A percentile compares a stretch with the other conserved stretches of the same genome.
Evolutionary conservation across 37 sponge, comb jelly and placozoan species (phyloP).

Genomic region (Bolinopsis microptera): DNA sequence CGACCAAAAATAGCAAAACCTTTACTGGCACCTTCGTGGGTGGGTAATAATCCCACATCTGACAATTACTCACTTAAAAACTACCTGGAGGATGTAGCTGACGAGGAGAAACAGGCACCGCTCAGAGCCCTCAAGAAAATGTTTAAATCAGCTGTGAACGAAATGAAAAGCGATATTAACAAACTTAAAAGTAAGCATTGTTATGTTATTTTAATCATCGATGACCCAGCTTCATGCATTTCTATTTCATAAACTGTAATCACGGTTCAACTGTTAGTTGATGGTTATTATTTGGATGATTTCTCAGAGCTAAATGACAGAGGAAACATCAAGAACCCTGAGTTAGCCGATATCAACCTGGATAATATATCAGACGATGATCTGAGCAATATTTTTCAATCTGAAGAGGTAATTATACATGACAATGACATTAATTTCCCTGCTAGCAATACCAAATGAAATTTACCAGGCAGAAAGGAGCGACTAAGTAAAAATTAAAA

Average conservation of each 20-base stretch:
- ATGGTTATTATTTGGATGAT: background rate
- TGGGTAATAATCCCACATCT: background rate
- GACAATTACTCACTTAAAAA: background rate
- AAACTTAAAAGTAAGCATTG: background rate
- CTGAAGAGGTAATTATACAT: conserved; percentile 29
- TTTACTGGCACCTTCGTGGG: background rate
- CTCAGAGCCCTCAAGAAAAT: background rate
- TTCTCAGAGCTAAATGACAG: background rate
- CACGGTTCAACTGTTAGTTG: background rate
- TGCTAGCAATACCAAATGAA: too few species aligned
- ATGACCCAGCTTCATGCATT: background rate
- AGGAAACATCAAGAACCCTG: background rate
- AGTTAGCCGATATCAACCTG: background rate
- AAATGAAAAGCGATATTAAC: conserved; percentile 8
- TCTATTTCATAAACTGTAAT: background rate
- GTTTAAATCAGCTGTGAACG: background rate
- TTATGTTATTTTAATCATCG: background rate
- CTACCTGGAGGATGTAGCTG: background rate
- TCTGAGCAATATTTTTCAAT: background rate
- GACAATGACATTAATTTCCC: too few species aligned
- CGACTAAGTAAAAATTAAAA: too few species aligned
- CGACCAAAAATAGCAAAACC: background rate
- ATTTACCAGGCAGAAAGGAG: too few species aligned
- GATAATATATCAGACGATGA: background rate
- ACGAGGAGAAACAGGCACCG: background rate